phyloP scores from a whole-genome alignment of 2,797 vertebrate species.

The Amblyopsis hoosieri region DNA sequence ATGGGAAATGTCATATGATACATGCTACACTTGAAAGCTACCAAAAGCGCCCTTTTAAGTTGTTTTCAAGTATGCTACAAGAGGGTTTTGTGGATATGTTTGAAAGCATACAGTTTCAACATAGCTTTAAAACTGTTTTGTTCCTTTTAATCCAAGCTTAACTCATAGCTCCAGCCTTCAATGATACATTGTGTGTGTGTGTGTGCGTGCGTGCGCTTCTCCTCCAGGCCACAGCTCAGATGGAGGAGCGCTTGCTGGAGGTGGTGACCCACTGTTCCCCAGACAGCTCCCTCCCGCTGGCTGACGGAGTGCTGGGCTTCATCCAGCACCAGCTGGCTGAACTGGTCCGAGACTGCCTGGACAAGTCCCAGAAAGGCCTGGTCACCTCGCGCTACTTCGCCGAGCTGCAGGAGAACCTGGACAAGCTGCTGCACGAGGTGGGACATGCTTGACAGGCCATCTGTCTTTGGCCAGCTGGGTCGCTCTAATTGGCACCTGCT shows the following conservation, averaged over 20 bases:
- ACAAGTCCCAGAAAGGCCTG: slow-evolving; percentile 91
- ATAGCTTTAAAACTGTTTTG: no score
- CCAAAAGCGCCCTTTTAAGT: no score
- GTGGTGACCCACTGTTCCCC: slow-evolving; percentile 85
- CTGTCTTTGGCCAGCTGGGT: not conserved
- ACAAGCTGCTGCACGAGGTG: slow-evolving; percentile 93
- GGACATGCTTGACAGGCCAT: slow-evolving; percentile 20
- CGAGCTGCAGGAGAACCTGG: slow-evolving; percentile 96
- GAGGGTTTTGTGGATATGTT: no score
- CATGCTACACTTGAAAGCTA: no score
- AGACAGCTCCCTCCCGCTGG: slow-evolving; percentile 85
- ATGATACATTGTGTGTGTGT: slow-evolving; percentile 9
- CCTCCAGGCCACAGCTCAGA: slow-evolving; percentile 93
- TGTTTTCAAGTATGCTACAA: no score
- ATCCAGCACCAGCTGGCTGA: slow-evolving; percentile 98
- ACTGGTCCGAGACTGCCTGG: slow-evolving; percentile 93
- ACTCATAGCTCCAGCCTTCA: not conserved
- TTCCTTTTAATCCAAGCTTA: no score
- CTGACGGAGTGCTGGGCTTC: slow-evolving; percentile 95
- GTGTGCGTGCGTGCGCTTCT: slow-evolving; percentile 5
- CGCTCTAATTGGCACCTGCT: not conserved
- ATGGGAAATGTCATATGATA: no score
- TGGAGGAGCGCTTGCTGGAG: slow-evolving; percentile 93
- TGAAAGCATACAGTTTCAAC: no score
- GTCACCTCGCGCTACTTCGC: slow-evolving; percentile 96